Percentiles rank a stretch among this genome's conserved stretches.
Conservation (phyloP, 2,113 vertebrate genomes). For the Excalfactoria chinensis region DNA sequence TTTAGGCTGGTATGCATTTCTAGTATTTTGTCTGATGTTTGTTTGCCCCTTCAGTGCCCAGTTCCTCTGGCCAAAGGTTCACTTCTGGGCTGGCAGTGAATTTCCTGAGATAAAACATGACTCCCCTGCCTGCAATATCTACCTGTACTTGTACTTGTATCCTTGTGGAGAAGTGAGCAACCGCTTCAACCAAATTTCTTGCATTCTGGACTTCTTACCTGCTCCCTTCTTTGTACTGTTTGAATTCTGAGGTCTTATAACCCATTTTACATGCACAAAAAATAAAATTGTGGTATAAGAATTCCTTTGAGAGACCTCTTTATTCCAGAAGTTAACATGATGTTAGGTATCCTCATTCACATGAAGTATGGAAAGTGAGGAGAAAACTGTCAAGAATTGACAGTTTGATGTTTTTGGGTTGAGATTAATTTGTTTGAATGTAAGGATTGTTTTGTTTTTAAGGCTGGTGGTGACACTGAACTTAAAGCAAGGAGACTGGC, state of each 20-base stretch:
- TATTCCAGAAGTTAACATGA: neutral
- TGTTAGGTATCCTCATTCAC: neutral
- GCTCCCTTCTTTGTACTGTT: neutral
- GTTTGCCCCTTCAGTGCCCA: neutral
- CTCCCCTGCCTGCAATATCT: neutral
- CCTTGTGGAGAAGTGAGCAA: neutral
- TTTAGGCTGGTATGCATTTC: neutral
- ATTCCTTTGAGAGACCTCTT: neutral
- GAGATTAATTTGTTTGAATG: neutral
- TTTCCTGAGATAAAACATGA: neutral
- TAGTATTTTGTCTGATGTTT: neutral
- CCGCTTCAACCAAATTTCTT: neutral
- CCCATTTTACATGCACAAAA: neutral
- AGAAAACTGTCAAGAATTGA: neutral
- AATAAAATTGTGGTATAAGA: neutral
- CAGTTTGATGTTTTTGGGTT: neutral
- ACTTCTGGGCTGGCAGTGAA: neutral
- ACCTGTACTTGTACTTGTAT: neutral
- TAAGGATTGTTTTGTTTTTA: neutral
- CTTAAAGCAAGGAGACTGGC: neutral
- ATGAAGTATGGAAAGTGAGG: neutral
- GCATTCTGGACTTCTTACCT: neutral
- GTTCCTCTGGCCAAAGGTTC: neutral
- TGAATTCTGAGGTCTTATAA: neutral
- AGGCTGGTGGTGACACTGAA: neutral